These are phyloP conservation scores for Chlamydotis undulata DNA, from an alignment of 2,113 vertebrate species.

Conservation along the genomic window DNA sequence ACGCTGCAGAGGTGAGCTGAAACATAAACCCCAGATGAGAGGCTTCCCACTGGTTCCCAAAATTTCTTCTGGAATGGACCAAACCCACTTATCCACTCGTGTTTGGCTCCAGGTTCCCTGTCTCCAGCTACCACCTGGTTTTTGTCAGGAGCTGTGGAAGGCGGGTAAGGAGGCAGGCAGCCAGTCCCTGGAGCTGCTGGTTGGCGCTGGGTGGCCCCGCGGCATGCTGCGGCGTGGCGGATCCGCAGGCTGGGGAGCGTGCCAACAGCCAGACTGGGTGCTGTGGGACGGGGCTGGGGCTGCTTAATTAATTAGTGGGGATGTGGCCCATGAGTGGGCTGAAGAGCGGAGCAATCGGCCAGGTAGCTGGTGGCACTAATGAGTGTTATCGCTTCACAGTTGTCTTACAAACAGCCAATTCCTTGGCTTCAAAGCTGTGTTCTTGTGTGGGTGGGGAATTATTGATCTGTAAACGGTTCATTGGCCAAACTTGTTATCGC, in stretches of 20 bases:
- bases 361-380: neutral
- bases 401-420: too few relatives aligned
- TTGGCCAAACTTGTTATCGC: neutral
- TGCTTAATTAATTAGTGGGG: neutral
- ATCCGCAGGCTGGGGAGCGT: too few relatives aligned
- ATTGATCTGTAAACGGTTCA: neutral
- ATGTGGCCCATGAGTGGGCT: neutral
- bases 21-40: neutral
- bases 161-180: neutral
- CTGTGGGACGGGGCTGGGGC: neutral
- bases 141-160: neutral
- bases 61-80: too few relatives aligned
- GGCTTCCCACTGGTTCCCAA: neutral
- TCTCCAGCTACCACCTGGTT: too few relatives aligned
- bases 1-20: neutral
- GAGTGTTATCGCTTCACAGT: too few relatives aligned
- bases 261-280: neutral
- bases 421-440: neutral
- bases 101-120: neutral
- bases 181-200: neutral
- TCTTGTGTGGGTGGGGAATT: neutral
- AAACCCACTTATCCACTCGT: neutral
- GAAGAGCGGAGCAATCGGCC: neutral
- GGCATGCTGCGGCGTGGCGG: accelerated
- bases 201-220: too few relatives aligned